Percentiles rank a stretch among this genome's conserved stretches.
Evolutionary conservation across 2,888 invertebrate genomes (phyloP).

Genomic region (Auanema sp.): DNA sequence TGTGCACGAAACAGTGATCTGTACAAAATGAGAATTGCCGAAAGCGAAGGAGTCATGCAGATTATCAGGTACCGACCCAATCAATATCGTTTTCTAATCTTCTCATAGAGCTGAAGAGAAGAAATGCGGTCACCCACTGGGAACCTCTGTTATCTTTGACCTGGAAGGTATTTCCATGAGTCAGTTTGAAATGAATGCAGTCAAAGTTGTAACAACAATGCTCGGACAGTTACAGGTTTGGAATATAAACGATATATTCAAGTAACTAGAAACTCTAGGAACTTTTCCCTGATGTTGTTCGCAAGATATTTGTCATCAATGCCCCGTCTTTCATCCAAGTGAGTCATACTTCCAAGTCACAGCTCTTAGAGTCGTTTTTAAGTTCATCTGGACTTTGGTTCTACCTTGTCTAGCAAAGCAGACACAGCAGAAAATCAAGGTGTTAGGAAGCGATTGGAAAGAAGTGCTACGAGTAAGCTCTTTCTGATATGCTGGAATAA

Average conservation of each 20-base stretch:
- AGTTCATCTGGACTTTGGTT: slow-evolving; percentile 53
- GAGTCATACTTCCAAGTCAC: not conserved
- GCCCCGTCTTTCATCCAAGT: slow-evolving; percentile 55
- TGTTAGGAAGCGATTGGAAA: slow-evolving; percentile 57
- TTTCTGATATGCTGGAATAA: not conserved
- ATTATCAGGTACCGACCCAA: slow-evolving; percentile 38
- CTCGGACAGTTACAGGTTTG: slow-evolving; percentile 47
- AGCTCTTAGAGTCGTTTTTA: not conserved
- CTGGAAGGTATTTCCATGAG: slow-evolving; percentile 52
- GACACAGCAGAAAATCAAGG: slow-evolving; percentile 56
- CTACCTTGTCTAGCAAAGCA: slow-evolving; percentile 55
- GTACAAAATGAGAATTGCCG: slow-evolving; percentile 54
- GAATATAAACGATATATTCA: too few relatives aligned
- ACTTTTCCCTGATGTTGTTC: slow-evolving; percentile 58
- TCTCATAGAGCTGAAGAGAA: slow-evolving; percentile 39
- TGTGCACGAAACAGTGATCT: slow-evolving; percentile 50
- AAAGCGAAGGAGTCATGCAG: slow-evolving; percentile 59
- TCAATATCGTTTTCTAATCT: not conserved
- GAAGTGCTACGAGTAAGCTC: slow-evolving; percentile 40
- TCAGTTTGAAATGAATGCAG: slow-evolving; percentile 44
- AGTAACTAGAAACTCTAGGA: slow-evolving; percentile 32
- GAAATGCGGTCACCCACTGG: slow-evolving; percentile 42
- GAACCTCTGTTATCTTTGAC: slow-evolving; percentile 58
- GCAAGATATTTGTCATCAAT: slow-evolving; percentile 53
- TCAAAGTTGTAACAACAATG: slow-evolving; percentile 53